A percentile compares a stretch with the other conserved stretches of the same genome.
Conservation (phyloP, 30 jellyfish, hydroid and myxozoan species). For the Morbakka virulenta region DNA sequence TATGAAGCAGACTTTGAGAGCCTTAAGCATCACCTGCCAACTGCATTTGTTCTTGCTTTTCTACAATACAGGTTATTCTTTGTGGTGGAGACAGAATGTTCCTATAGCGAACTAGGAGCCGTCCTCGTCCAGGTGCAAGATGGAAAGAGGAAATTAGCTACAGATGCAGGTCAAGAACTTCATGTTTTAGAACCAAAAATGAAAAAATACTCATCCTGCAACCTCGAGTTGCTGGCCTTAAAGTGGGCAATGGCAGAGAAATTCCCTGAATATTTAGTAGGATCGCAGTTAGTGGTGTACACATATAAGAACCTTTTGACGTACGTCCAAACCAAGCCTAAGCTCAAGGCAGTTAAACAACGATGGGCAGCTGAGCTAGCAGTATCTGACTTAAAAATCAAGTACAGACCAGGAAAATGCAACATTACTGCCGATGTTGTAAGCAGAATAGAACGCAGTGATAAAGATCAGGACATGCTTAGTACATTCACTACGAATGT, state of each 20-base stretch:
- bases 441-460: no score
- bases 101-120: slow-evolving; percentile 42
- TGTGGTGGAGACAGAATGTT: slow-evolving; percentile 23
- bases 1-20: slow-evolving; percentile 34
- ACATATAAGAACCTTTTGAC: slow-evolving; percentile 52
- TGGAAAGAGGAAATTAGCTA: slow-evolving; percentile 32
- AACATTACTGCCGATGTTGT: slow-evolving; percentile 31
- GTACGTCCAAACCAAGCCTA: slow-evolving; percentile 44
- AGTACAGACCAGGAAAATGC: slow-evolving; percentile 42
- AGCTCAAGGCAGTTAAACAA: slow-evolving; percentile 25
- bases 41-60: slow-evolving; percentile 47
- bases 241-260: slow-evolving; percentile 54
- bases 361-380: slow-evolving; percentile 61
- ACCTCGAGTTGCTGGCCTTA: slow-evolving; percentile 59
- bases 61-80: slow-evolving; percentile 36
- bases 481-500: no score
- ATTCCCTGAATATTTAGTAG: slow-evolving; percentile 29
- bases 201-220: slow-evolving; percentile 41
- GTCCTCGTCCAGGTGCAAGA: slow-evolving; percentile 31
- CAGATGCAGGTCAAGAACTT: slow-evolving; percentile 54
- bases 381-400: slow-evolving; percentile 22
- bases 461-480: no score
- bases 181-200: neutral
- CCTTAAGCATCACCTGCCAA: slow-evolving; percentile 5
- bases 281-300: slow-evolving; percentile 29